These are phyloP conservation scores for Eolophus roseicapilla DNA, from an alignment of 2,113 vertebrate species.

Conservation along the genomic window DNA sequence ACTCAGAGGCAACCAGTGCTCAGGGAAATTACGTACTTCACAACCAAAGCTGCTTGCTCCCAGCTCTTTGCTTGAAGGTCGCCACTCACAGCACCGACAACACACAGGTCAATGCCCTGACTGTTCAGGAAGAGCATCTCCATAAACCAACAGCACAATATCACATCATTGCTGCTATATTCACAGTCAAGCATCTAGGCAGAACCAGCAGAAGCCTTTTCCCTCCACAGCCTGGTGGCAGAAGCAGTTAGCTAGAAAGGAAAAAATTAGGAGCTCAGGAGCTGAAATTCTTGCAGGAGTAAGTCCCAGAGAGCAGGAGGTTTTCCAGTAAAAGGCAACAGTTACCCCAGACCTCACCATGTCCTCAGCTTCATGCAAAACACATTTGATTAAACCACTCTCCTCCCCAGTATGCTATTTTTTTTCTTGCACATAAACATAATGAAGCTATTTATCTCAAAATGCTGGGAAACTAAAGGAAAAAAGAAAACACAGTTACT, in stretches of 20 bases:
- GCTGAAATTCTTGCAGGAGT: not conserved
- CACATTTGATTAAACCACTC: not conserved
- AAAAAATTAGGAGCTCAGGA: not conserved
- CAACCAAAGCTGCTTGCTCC: not conserved
- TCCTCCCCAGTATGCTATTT: not conserved
- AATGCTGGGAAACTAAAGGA: not conserved
- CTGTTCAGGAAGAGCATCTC: not conserved
- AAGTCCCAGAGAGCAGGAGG: not conserved
- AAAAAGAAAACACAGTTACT: not conserved
- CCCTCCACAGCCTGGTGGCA: not conserved
- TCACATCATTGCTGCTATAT: not conserved
- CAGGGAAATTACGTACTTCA: not conserved
- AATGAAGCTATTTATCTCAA: not conserved
- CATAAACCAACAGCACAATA: accelerated
- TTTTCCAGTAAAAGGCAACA: not conserved
- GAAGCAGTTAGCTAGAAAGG: not conserved
- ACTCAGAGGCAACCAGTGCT: not conserved
- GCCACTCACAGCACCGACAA: not conserved
- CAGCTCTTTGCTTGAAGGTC: not conserved
- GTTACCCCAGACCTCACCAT: not conserved
- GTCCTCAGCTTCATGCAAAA: not conserved
- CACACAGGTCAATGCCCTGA: accelerated
- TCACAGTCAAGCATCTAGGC: not conserved
- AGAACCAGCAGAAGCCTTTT: not conserved
- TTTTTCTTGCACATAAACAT: not conserved